A percentile compares a stretch with the other conserved stretches of the same genome.
phyloP scores from a whole-genome alignment of 2,797 vertebrate genomes.

The Paramormyrops hopkinsi region DNA sequence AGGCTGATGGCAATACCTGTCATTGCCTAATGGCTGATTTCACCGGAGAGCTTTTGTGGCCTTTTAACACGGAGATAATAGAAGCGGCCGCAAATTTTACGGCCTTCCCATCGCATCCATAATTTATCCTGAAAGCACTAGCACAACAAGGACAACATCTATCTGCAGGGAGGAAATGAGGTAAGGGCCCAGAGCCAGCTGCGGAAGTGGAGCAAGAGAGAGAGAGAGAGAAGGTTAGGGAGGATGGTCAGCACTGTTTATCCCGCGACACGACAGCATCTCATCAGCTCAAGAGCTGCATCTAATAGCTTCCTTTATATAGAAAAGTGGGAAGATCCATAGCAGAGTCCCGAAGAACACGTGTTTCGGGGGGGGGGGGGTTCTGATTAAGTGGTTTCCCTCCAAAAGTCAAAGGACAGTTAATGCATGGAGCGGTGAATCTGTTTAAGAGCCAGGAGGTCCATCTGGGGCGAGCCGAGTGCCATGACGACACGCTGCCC shows the following conservation, averaged over 20 bases:
- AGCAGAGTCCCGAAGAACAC: background rate
- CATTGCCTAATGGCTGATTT: constrained; percentile 85
- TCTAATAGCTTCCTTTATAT: background rate
- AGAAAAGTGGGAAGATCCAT: background rate
- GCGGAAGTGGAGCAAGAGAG: constrained; percentile 42
- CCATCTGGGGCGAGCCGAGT: background rate
- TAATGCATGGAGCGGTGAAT: background rate
- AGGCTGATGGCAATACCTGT: constrained; percentile 82
- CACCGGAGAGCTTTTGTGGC: constrained; percentile 84
- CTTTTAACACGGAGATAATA: constrained; percentile 84
- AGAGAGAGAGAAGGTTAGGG: background rate
- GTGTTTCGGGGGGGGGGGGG: no score
- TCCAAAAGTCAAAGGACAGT: constrained; percentile 5
- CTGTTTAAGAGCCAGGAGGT: background rate
- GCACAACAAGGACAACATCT: constrained; percentile 81
- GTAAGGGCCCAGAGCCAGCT: background rate
- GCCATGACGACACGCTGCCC: background rate
- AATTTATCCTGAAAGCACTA: constrained; percentile 80
- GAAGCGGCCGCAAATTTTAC: constrained; percentile 84
- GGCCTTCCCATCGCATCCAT: constrained; percentile 77
- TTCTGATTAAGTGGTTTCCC: constrained; percentile 9
- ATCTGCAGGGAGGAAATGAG: constrained; percentile 16
- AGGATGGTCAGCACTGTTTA: background rate
- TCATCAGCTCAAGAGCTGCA: background rate
- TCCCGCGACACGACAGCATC: background rate